These are phyloP conservation scores for Falco berigora DNA, from an alignment of 2,797 vertebrate genomes.

Conservation along the genomic window DNA sequence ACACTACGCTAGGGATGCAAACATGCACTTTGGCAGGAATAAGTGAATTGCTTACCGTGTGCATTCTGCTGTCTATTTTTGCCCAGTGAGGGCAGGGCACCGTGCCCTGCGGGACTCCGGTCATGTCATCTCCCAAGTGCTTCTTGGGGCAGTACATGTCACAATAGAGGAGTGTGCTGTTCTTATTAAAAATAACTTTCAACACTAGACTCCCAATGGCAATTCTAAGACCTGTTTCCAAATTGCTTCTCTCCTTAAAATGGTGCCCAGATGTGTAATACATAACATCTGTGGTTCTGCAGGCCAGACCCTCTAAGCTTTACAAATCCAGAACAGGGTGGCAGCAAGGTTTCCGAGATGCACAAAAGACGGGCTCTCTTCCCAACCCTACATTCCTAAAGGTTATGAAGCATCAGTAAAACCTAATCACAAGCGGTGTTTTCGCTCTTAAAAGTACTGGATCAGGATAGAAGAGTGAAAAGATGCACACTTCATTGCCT, in stretches of 20 bases:
- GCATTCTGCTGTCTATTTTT: constrained; percentile 18
- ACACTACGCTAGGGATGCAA: neutral
- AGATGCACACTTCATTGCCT: neutral
- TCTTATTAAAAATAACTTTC: neutral
- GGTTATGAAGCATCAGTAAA: neutral
- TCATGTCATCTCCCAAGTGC: neutral
- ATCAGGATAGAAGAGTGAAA: neutral
- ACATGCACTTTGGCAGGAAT: neutral
- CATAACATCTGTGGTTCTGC: neutral
- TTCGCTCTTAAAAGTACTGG: neutral
- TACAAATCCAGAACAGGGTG: neutral
- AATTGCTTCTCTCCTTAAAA: neutral
- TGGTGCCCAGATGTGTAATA: neutral
- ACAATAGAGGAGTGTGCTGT: neutral
- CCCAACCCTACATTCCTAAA: neutral
- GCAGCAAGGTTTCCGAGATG: neutral
- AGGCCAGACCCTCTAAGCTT: neutral
- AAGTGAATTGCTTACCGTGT: neutral
- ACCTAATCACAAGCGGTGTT: neutral
- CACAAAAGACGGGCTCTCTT: neutral
- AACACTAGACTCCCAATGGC: neutral
- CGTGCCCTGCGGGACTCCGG: neutral
- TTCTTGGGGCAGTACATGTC: neutral
- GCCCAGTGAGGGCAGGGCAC: neutral
- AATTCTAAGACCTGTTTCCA: neutral